Percentiles rank a stretch among this genome's conserved stretches.
phyloP scores from a whole-genome alignment of 2,113 vertebrate species.

The Oxyruncus cristatus region DNA sequence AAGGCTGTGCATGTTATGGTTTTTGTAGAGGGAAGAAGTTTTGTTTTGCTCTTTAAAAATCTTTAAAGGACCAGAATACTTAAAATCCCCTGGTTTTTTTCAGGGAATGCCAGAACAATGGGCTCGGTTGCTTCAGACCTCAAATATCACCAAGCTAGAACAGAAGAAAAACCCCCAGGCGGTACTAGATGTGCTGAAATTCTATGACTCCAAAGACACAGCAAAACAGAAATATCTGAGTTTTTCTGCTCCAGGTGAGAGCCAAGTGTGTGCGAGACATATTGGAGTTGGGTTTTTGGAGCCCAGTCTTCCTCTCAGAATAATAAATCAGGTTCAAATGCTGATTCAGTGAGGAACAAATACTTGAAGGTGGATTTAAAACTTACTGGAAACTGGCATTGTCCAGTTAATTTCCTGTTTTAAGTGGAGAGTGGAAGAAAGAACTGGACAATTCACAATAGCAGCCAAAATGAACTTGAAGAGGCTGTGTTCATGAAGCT shows the following conservation, averaged over 20 bases:
- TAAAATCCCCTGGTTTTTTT: neutral
- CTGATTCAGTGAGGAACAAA: neutral
- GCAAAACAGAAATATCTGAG: slow-evolving; percentile 97
- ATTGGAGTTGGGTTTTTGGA: neutral
- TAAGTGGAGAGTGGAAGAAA: neutral
- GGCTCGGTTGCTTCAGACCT: slow-evolving; percentile 95
- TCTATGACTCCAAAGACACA: slow-evolving; percentile 95
- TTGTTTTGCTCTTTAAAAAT: neutral
- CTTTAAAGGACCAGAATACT: neutral
- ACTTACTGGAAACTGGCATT: neutral
- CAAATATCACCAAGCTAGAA: slow-evolving; percentile 97
- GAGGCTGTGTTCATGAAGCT: neutral
- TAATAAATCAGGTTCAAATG: neutral
- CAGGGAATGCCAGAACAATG: slow-evolving; percentile 99
- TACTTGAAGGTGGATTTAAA: neutral
- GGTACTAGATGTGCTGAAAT: slow-evolving; percentile 94
- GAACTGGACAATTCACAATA: neutral
- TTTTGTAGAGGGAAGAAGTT: neutral
- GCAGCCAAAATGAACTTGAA: neutral
- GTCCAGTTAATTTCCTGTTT: slow-evolving; percentile 17
- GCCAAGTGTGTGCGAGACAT: neutral
- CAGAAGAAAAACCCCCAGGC: slow-evolving; percentile 99
- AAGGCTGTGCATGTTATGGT: neutral
- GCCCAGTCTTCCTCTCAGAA: neutral
- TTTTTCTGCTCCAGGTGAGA: slow-evolving; percentile 89